phyloP scores from a whole-genome alignment of 1,140 invertebrate genomes.

The Zaprionus kolodkinae region DNA sequence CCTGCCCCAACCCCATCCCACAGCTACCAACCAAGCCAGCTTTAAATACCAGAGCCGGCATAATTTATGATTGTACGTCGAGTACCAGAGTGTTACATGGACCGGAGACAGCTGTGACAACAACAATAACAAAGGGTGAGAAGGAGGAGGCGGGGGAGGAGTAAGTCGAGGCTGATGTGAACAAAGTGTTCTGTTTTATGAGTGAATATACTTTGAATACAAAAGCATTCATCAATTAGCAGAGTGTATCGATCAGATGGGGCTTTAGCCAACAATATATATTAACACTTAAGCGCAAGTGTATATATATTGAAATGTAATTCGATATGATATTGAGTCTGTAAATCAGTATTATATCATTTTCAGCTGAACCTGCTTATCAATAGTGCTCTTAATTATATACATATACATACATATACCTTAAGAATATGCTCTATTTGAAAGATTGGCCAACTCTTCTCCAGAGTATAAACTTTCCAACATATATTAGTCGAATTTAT shows the following conservation, averaged over 20 bases:
- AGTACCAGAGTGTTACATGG: conserved; percentile 45
- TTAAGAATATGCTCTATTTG: background rate
- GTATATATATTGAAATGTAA: background rate
- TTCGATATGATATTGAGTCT: background rate
- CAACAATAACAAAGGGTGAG: conserved; percentile 49
- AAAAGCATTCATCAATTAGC: conserved; percentile 1
- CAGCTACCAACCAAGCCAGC: conserved; percentile 32
- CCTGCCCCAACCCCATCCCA: too few relatives aligned
- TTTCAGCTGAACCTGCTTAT: too few relatives aligned
- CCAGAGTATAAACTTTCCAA: background rate
- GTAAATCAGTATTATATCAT: background rate
- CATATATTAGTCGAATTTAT: conserved; percentile 23
- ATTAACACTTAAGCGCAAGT: background rate
- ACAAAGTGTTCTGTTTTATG: conserved; percentile 15
- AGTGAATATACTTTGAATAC: background rate
- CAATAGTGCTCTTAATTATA: too few relatives aligned
- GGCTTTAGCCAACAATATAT: background rate
- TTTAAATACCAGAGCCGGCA: conserved; percentile 53
- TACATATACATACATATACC: too few relatives aligned
- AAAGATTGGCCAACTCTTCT: background rate
- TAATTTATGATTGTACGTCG: conserved; percentile 67
- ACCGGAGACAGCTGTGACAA: conserved; percentile 73
- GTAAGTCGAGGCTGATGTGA: background rate
- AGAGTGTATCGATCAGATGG: background rate
- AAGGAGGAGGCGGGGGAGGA: too few relatives aligned